These are phyloP conservation scores for Macrosoma leucophasiata DNA, from an alignment of 2,888 invertebrate species.

Conservation along the genomic window DNA sequence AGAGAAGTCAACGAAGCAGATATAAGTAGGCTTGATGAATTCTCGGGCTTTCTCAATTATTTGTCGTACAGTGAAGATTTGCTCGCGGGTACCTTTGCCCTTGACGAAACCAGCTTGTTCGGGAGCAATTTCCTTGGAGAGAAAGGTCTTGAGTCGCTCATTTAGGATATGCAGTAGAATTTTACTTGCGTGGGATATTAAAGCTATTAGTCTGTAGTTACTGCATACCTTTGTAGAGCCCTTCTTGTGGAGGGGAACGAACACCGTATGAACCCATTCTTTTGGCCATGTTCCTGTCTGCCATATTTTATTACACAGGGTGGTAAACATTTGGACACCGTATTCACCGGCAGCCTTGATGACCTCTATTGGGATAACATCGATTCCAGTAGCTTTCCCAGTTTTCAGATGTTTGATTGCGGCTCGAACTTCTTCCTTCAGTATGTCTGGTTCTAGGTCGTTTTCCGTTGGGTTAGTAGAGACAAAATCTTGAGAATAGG, in stretches of 20 bases:
- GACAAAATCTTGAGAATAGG: not conserved
- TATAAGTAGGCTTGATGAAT: not conserved
- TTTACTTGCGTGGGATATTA: conserved; percentile 2
- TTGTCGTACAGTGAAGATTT: too few species aligned
- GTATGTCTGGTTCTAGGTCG: not conserved
- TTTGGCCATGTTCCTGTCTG: too few species aligned
- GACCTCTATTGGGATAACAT: conserved; percentile 13
- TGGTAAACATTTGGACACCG: too few species aligned
- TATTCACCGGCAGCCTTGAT: conserved; percentile 12
- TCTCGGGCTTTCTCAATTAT: not conserved
- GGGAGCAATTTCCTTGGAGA: too few species aligned
- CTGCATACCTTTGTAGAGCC: too few species aligned
- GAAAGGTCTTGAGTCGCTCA: not conserved
- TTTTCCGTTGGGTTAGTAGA: not conserved
- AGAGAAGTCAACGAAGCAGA: conserved; percentile 1
- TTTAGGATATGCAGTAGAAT: not conserved
- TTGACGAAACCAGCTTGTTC: too few species aligned
- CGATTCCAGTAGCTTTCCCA: conserved; percentile 10
- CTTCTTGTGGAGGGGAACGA: too few species aligned
- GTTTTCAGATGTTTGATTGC: too few species aligned
- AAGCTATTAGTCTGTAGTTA: too few species aligned
- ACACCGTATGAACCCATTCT: too few species aligned
- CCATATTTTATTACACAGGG: conserved; percentile 2
- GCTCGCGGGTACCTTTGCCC: too few species aligned
- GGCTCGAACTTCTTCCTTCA: not conserved